Base-by-base conservation (phyloP, 2,888 invertebrate species). In the Dicycla oo region DNA sequence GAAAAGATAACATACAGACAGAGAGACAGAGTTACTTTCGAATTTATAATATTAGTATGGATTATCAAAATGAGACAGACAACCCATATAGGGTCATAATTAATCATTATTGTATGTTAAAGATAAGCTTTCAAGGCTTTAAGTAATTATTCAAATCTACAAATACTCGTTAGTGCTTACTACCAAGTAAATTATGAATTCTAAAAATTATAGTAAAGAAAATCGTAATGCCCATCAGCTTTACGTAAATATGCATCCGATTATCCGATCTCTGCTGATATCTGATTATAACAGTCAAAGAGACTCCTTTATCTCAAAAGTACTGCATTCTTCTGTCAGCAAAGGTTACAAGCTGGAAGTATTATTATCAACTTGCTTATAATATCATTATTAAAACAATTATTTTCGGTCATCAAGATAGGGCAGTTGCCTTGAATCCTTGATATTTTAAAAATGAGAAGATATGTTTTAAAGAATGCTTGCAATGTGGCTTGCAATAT, bases 261-360 rank as follows among this genome's bases (percentile, higher is more conserved):
- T n/a, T n/a, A n/a, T n/a, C n/a, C n/a, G n/a, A n/a, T n/a, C n/a
- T n/a, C n/a, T n/a, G n/a, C n/a, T n/a, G n/a, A n/a, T n/a, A n/a
- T n/a, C n/a, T n/a, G n/a, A 34, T 6, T 47, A 0, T n/a, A 63
- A 8, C 8, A 26, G 34, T 10, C 58, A 2, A 11, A 0, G 0
- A 82, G 73, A 53, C 53, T 73, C 58, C 74, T 26, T 56, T 66
- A 78, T 78, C 54, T 62, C 49, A 47, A 23, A 69, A 40, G 18
- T 63, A 23, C 74, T 54, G 23, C 80, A 80, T 80, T 80, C 74
- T 79, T 73, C 57, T 43, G 15, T 26, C n/a, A 65, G 40, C 26
- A 82, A 80, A 80, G 80, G 80, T 79, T 73, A 78, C 40, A 13
- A 6, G 58, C 58, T 57, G 45, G 43, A 78, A 68, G 5, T 64